Conservation (phyloP, 2,888 invertebrate genomes). For the Spilarctia lutea region DNA sequence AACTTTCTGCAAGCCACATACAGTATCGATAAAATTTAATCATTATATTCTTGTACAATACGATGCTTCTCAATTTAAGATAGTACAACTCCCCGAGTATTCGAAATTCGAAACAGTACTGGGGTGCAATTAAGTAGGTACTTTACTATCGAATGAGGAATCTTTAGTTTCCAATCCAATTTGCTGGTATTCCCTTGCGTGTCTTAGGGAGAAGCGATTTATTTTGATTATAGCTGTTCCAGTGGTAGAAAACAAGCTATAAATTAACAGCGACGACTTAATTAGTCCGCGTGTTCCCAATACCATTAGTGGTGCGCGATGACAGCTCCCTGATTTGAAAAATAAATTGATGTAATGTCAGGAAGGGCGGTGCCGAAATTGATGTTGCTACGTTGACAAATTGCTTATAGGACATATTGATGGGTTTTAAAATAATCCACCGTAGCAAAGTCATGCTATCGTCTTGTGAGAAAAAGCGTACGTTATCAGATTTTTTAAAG, state of each 20-base stretch:
- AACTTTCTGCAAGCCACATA: slow-evolving; percentile 43
- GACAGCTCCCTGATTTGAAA: slow-evolving; percentile 73
- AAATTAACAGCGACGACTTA: slow-evolving; percentile 83
- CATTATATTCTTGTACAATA: slow-evolving; percentile 44
- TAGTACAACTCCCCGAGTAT: slow-evolving; percentile 25
- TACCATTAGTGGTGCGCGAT: slow-evolving; percentile 80
- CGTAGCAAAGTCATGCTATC: slow-evolving; percentile 37
- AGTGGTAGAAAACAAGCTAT: slow-evolving; percentile 78
- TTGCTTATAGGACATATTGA: slow-evolving; percentile 49
- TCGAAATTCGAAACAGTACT: slow-evolving; percentile 30
- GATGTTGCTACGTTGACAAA: slow-evolving; percentile 60
- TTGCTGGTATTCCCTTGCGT: slow-evolving; percentile 80
- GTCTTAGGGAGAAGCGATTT: slow-evolving; percentile 78
- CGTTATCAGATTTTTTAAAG: slow-evolving; percentile 46
- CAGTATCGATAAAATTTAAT: slow-evolving; percentile 46
- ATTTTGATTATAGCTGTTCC: slow-evolving; percentile 82
- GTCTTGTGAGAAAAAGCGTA: slow-evolving; percentile 31
- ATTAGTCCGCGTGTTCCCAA: slow-evolving; percentile 81
- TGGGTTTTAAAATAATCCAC: slow-evolving; percentile 48
- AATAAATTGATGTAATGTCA: slow-evolving; percentile 78
- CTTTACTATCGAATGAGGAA: slow-evolving; percentile 64
- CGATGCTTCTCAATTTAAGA: slow-evolving; percentile 46
- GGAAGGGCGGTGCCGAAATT: slow-evolving; percentile 66
- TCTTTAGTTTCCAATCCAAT: slow-evolving; percentile 77
- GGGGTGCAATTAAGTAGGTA: slow-evolving; percentile 47